These are phyloP conservation scores for Cryptoleucopteryx plumbea DNA, from an alignment of 2,113 vertebrate species.

Conservation along the genomic window DNA sequence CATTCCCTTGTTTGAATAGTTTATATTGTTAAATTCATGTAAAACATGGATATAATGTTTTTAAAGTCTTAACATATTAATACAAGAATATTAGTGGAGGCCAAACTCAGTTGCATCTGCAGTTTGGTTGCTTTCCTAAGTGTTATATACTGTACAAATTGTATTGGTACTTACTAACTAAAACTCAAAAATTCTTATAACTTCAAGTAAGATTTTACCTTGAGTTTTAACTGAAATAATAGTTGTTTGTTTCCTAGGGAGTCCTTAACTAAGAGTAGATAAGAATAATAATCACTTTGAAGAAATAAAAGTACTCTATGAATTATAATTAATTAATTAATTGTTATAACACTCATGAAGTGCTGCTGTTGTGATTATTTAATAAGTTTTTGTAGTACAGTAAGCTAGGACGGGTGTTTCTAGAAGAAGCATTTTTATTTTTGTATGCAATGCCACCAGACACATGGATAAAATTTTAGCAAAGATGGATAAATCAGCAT, in stretches of 20 bases:
- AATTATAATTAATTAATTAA: background rate
- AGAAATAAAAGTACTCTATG: background rate
- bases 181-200: background rate
- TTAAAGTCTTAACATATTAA: background rate
- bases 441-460: background rate
- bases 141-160: background rate
- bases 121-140: background rate
- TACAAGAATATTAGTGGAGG: background rate
- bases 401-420: background rate
- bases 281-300: background rate
- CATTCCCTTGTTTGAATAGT: background rate
- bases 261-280: background rate
- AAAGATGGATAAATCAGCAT: background rate
- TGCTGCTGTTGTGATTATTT: background rate
- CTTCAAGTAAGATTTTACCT: background rate
- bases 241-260: background rate
- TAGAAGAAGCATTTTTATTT: background rate
- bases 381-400: background rate
- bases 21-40: background rate
- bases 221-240: background rate
- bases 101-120: background rate
- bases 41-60: background rate
- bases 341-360: rapidly evolving
- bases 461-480: background rate
- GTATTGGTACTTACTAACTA: background rate